These are phyloP conservation scores for Diadumene lineata DNA, from an alignment of 92 coral and sea anemone species.

Conservation along the genomic window DNA sequence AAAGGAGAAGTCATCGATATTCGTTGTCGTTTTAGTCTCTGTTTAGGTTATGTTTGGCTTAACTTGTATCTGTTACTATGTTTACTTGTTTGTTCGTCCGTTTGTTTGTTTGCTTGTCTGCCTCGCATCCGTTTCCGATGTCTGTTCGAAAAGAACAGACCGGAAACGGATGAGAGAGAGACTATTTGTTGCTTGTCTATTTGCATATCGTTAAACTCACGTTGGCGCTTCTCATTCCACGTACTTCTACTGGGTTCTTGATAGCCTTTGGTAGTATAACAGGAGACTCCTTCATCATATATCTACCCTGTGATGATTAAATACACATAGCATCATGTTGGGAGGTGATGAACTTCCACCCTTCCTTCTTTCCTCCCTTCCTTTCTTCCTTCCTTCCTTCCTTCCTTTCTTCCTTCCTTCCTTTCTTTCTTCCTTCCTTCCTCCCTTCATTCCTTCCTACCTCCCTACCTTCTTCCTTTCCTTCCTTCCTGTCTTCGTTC, in stretches of 20 bases:
- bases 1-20: neutral
- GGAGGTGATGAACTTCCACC: no score
- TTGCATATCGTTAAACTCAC: no score
- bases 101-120: no score
- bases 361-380: neutral
- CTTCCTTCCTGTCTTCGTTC: no score
- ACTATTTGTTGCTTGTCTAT: no score
- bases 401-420: neutral
- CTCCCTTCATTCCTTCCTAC: constrained; percentile 2
- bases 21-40: neutral
- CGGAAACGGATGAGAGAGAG: no score
- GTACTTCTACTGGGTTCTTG: constrained; percentile 79
- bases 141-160: no score
- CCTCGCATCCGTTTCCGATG: no score
- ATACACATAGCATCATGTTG: no score
- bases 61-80: no score
- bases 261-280: constrained; percentile 85
- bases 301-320: constrained; percentile 27
- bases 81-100: no score
- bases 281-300: constrained; percentile 70
- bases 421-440: neutral
- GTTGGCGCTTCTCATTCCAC: constrained; percentile 91
- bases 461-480: neutral
- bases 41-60: no score
- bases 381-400: neutral